phyloP scores from a whole-genome alignment of 2,113 vertebrate species.

The Pitta sordida region DNA sequence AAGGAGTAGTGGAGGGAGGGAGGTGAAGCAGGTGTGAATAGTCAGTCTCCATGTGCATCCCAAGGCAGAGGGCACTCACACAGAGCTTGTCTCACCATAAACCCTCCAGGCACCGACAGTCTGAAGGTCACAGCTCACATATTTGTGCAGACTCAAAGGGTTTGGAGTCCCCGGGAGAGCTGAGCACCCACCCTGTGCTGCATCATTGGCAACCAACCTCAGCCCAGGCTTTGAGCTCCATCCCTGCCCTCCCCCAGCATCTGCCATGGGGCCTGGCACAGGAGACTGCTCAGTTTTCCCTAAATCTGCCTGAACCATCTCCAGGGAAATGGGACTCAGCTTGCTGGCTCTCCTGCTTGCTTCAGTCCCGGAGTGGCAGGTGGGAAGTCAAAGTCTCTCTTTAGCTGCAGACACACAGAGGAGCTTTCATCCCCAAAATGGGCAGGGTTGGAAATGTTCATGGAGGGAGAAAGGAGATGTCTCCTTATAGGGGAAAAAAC shows the following conservation, averaged over 20 bases:
- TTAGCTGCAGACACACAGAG: neutral
- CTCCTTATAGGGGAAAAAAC: neutral
- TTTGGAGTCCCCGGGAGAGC: neutral
- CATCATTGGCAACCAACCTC: neutral
- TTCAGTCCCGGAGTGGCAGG: neutral
- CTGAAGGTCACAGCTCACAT: neutral
- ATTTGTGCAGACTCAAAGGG: neutral
- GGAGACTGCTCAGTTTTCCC: constrained; percentile 37
- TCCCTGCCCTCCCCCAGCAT: constrained; percentile 12
- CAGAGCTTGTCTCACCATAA: neutral
- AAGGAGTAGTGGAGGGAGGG: neutral
- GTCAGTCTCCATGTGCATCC: fast-evolving
- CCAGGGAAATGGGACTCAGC: neutral
- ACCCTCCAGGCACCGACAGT: fast-evolving
- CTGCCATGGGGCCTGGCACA: constrained; percentile 53
- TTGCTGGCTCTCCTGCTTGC: neutral
- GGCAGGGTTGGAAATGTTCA: neutral
- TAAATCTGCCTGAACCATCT: constrained; percentile 33
- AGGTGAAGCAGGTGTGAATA: fast-evolving
- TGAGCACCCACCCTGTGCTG: neutral
- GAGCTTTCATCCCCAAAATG: neutral
- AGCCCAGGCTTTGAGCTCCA: neutral
- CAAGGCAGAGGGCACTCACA: fast-evolving
- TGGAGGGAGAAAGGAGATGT: neutral
- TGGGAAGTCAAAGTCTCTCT: neutral